These are phyloP conservation scores for Leucopsar rothschildi DNA, from an alignment of 2,113 vertebrate genomes.

Conservation along the genomic window DNA sequence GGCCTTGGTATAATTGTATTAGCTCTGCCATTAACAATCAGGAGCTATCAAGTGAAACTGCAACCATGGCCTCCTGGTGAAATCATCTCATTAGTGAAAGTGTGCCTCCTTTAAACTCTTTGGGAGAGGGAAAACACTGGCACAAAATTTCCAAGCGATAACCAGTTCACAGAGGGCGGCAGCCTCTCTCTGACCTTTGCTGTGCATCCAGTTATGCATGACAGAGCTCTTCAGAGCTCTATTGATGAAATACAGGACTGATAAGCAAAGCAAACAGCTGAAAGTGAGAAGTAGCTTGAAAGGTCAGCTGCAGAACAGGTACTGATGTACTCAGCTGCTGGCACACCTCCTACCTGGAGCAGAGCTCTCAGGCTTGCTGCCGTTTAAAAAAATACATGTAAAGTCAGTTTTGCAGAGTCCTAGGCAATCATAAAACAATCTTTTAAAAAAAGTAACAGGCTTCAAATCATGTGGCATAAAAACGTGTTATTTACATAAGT, in stretches of 20 bases:
- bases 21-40: not conserved
- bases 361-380: not conserved
- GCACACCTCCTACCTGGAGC: not conserved
- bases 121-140: not conserved
- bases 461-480: not conserved
- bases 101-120: not conserved
- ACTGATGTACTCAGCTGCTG: not conserved
- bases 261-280: slow-evolving; percentile 25
- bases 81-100: not conserved
- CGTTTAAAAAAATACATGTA: not conserved
- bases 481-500: not conserved
- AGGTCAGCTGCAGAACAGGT: not conserved
- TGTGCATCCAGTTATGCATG: not conserved
- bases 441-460: not conserved
- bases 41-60: not conserved
- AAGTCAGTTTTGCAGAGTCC: not conserved
- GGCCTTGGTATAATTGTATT: not conserved
- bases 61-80: not conserved
- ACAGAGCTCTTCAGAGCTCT: not conserved
- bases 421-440: not conserved
- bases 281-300: slow-evolving; percentile 29
- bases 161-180: not conserved
- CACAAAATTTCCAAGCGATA: fast-evolving
- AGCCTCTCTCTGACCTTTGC: not conserved
- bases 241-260: not conserved